Base-by-base conservation (phyloP, 1,140 invertebrate genomes). In the Proales similis region DNA sequence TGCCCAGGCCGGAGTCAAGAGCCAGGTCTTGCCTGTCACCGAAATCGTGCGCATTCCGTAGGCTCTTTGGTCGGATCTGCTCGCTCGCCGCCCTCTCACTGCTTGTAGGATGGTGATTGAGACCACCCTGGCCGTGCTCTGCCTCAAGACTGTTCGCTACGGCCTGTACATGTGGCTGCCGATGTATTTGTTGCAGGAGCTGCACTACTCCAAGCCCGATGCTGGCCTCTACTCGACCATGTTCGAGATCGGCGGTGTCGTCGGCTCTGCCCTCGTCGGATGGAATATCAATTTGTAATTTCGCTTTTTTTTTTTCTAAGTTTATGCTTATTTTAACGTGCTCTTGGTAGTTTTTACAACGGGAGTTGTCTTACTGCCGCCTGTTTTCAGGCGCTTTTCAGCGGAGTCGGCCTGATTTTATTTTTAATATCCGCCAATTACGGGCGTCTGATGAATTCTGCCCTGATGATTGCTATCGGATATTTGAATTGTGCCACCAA, bases 121-220 rank as follows among this genome's bases (percentile, higher is more conserved):
- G 65, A 70, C 79, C 19, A 72, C 79, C 12, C 46, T 78, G 20
- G 71, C 74, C 20, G 73, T 80, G 46, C 74, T 80, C 57, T 79
- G 77, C 65, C 67, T 80, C 2, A 81, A 81, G 67, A 67, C 78
- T 30, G 78, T 80, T 3, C 73, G 79, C 14, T 81, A 80, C 66
- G 73, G 74, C 63, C 77, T 80, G 71, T 79, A 78, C 66, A 78
- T 80, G 71, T 81, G 79, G 79, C 67, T 81, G 26, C 79, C 79
- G 1, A 70, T 80, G 69, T 80, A 77, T 67, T 66, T 81, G 2
- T 66, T 74, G 20, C 71, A 79, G 51, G 64, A 75, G 67, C 67
- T 79, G 19, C 67, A 76, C 20, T 80, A 80, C 67, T 70, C 73
- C 0, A 69, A 74, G 65, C 67, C 67, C 36, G 65, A 71, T 64